These are phyloP conservation scores for Pristionchus mayeri DNA, from an alignment of 2,888 invertebrate genomes.

Conservation along the genomic window DNA sequence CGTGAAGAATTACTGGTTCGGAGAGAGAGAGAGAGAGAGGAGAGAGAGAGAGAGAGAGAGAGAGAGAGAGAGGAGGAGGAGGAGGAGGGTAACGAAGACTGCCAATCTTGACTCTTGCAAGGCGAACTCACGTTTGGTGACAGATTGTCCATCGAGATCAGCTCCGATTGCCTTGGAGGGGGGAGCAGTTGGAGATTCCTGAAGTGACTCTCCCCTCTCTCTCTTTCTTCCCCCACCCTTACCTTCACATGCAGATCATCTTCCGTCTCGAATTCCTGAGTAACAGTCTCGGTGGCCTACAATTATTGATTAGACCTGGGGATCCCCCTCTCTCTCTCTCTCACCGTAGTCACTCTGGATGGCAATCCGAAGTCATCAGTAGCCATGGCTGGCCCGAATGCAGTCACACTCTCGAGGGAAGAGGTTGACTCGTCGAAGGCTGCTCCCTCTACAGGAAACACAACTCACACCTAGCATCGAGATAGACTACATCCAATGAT, in stretches of 20 bases:
- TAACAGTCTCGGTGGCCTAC: conserved; percentile 63
- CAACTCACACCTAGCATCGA: no score
- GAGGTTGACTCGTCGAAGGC: conserved; percentile 48
- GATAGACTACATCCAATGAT: not conserved
- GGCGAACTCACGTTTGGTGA: not conserved
- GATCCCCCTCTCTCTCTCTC: not conserved
- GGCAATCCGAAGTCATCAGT: conserved; percentile 47
- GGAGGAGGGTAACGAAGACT: no score
- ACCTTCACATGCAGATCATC: conserved; percentile 64
- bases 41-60: not conserved
- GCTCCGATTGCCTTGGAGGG: conserved; percentile 15
- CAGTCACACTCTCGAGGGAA: conserved; percentile 50
- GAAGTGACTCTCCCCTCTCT: not conserved
- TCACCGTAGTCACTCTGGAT: conserved; percentile 48
- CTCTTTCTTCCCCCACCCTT: not conserved
- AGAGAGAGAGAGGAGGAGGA: not conserved
- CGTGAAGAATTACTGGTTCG: no score
- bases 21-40: not conserved
- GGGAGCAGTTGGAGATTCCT: conserved; percentile 42
- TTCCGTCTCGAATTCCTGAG: conserved; percentile 72
- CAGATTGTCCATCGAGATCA: not conserved
- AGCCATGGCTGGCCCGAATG: conserved; percentile 58
- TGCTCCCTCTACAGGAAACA: conserved; percentile 21
- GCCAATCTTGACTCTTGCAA: not conserved
- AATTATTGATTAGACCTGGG: no score